Conservation (phyloP, 2,113 vertebrate species). For the cat (Felis catus) region F.catus_Fca126_mat1.0 CM031428.1:23510501-23511000, state of each 20-base stretch:
- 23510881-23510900: background rate
- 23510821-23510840: conserved; percentile 23
- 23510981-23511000: background rate
- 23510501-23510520: background rate
- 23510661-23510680: conserved; percentile 33
- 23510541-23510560: background rate
- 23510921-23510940: background rate
- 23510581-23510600: background rate
- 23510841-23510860: background rate
- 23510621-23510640: background rate
- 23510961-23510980: background rate
- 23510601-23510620: background rate
- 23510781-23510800: background rate
- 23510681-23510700: background rate
- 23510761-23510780: background rate
- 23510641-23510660: background rate
- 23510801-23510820: background rate
- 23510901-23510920: background rate
- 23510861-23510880: background rate
- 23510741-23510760: background rate
- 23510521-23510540: background rate
- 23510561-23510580: background rate
- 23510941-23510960: background rate
- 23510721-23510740: background rate
- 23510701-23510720: background rate